Evolutionary conservation across 2,113 vertebrate genomes (phyloP).

Genomic region (Pelecanoides urinatrix): DNA sequence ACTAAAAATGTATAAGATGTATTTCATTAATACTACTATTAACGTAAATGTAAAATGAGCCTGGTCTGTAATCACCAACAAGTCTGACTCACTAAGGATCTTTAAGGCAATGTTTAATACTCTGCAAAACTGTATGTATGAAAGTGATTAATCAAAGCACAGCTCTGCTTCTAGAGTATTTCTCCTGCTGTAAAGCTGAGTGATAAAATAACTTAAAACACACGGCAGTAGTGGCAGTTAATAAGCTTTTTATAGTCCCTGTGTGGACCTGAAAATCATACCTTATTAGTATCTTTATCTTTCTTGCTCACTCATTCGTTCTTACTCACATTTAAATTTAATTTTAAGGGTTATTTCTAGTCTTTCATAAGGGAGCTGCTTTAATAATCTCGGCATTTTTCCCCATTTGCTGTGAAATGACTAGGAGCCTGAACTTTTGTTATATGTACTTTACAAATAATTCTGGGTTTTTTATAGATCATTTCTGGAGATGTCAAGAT

Average conservation of each 20-base stretch:
- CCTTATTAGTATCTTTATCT: slow-evolving; percentile 81
- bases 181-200: slow-evolving; percentile 70
- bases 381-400: slow-evolving; percentile 55
- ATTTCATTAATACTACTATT: slow-evolving; percentile 73
- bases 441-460: slow-evolving; percentile 16
- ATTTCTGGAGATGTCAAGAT: slow-evolving; percentile 15
- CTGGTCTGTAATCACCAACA: slow-evolving; percentile 69
- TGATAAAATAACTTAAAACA: slow-evolving; percentile 75
- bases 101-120: slow-evolving; percentile 65
- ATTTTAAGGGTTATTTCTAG: slow-evolving; percentile 51
- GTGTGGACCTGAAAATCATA: slow-evolving; percentile 79
- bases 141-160: slow-evolving; percentile 78
- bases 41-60: slow-evolving; percentile 71
- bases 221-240: slow-evolving; percentile 68
- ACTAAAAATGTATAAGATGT: slow-evolving; percentile 70
- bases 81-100: slow-evolving; percentile 65
- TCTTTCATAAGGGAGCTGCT: slow-evolving; percentile 44
- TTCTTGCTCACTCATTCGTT: slow-evolving; percentile 70
- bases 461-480: slow-evolving; percentile 17
- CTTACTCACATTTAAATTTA: slow-evolving; percentile 74
- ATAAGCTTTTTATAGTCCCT: slow-evolving; percentile 78
- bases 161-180: slow-evolving; percentile 54
- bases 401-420: slow-evolving; percentile 47
- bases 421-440: slow-evolving; percentile 20
- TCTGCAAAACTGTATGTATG: slow-evolving; percentile 61